A percentile compares a stretch with the other conserved stretches of the same genome.
Evolutionary conservation across 2,113 vertebrate species (phyloP).

Genomic region (Beaufortia kweichowensis): DNA sequence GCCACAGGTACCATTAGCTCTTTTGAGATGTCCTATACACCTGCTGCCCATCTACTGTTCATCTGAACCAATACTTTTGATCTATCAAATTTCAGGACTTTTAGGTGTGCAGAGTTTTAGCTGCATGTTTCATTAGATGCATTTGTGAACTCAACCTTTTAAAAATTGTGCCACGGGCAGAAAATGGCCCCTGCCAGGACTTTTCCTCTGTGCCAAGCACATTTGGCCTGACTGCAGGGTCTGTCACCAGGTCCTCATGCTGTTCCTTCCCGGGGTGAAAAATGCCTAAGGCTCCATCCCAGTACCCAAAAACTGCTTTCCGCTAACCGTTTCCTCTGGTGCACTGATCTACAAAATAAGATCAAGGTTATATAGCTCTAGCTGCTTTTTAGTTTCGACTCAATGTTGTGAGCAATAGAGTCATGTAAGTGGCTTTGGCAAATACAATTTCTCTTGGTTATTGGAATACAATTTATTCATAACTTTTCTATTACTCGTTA

Average conservation of each 20-base stretch:
- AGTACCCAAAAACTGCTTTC: background rate
- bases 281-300: constrained; percentile 36
- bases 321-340: constrained; percentile 4
- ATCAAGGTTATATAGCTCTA: constrained; percentile 11
- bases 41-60: background rate
- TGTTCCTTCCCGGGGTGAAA: constrained; percentile 27
- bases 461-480: background rate
- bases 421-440: background rate
- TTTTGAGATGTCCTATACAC: background rate
- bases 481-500: background rate
- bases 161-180: constrained; percentile 35
- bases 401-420: background rate
- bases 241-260: constrained; percentile 28
- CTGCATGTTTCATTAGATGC: constrained; percentile 16
- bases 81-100: background rate
- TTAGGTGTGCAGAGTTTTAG: constrained; percentile 4
- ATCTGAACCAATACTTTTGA: background rate
- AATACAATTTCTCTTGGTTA: background rate
- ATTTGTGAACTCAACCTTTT: constrained; percentile 17
- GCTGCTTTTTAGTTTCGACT: background rate
- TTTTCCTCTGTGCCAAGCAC: constrained; percentile 20
- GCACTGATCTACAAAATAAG: background rate
- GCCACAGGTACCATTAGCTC: background rate
- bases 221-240: constrained; percentile 29
- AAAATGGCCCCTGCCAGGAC: background rate